phyloP scores from a whole-genome alignment of 2,797 vertebrate genomes.

The Heteromormyrus szaboi region DNA sequence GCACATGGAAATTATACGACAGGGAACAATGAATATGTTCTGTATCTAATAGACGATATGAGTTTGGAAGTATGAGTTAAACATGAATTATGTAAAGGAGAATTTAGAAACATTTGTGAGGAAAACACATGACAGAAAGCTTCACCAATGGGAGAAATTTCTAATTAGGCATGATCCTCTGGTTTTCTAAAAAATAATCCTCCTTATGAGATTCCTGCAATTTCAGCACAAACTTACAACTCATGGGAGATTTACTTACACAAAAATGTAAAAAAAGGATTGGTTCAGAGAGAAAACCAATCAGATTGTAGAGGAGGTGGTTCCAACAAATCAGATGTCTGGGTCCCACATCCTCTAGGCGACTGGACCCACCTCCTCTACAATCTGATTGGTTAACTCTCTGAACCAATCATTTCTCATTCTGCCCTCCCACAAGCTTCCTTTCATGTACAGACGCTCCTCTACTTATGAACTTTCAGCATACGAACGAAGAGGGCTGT shows the following conservation, averaged over 20 bases:
- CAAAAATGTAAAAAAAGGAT: neutral
- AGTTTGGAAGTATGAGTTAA: neutral
- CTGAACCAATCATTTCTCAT: neutral
- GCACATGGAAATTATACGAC: neutral
- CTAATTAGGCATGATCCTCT: neutral
- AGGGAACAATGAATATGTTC: neutral
- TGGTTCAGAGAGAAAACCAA: neutral
- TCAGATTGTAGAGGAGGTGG: neutral
- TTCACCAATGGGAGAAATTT: neutral
- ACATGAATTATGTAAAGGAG: neutral
- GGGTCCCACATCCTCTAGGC: neutral
- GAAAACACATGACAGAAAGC: neutral
- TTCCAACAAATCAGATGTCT: neutral
- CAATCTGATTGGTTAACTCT: neutral
- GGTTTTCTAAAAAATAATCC: neutral
- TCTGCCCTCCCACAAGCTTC: too few species aligned
- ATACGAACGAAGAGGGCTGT: neutral
- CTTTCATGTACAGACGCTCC: too few species aligned
- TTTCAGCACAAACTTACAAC: neutral
- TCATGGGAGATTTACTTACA: neutral
- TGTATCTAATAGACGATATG: neutral
- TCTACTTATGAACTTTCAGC: neutral
- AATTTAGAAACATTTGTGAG: neutral
- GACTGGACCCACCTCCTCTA: neutral
- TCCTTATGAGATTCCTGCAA: neutral